phyloP scores from a whole-genome alignment of 92 coral and sea anemone genomes.

The Umimayanthus chanpuru region DNA sequence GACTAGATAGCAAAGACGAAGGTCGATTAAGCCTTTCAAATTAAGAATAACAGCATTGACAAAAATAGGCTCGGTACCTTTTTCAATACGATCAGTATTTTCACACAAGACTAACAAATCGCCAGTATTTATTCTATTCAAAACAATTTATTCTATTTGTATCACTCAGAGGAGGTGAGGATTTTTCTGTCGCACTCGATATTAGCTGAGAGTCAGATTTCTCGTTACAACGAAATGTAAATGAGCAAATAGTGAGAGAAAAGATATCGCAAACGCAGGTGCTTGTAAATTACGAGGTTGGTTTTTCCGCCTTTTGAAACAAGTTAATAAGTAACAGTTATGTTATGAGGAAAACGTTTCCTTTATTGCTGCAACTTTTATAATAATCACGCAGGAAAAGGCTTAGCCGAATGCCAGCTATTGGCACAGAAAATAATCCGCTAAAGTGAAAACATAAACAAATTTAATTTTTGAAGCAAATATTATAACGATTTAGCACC shows the following conservation, averaged over 20 bases:
- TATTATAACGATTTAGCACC: background rate
- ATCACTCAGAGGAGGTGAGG: background rate
- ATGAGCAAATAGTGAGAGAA: background rate
- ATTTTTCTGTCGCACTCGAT: background rate
- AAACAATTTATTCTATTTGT: conserved; percentile 8
- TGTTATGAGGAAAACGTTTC: background rate
- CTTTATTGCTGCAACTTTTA: background rate
- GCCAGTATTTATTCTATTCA: background rate
- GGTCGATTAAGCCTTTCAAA: background rate
- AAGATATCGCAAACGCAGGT: background rate
- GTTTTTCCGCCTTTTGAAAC: background rate
- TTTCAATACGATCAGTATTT: background rate
- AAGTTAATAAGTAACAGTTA: background rate
- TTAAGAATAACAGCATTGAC: conserved; percentile 10
- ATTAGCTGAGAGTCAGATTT: background rate
- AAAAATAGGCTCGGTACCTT: background rate
- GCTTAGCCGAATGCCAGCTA: background rate
- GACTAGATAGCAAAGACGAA: background rate
- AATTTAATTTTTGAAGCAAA: conserved; percentile 24
- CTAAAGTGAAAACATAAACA: conserved; percentile 6
- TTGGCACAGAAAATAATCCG: conserved; percentile 23
- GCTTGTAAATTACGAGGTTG: background rate
- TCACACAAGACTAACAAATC: background rate
- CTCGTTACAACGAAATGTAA: background rate
- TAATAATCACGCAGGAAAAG: background rate